A percentile compares a stretch with the other conserved stretches of the same genome.
Evolutionary conservation across 1,140 invertebrate species (phyloP).

Genomic region (Branchinecta lindahli): DNA sequence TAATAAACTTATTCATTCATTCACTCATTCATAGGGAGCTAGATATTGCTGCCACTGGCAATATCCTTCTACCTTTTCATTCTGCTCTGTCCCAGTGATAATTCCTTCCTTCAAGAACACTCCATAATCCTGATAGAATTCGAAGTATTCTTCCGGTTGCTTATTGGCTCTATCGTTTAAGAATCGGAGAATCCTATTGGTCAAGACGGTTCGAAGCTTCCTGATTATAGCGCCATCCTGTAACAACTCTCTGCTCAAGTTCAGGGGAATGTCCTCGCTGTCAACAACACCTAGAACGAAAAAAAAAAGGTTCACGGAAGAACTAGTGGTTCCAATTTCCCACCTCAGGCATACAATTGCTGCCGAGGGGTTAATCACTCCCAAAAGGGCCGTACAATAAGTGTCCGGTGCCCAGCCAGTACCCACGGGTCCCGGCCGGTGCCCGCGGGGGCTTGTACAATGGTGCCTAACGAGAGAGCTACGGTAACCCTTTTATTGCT

Average conservation of each 20-base stretch:
- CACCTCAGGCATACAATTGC: too few relatives aligned
- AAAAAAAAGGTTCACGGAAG: constrained; percentile 3
- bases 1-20: too few relatives aligned
- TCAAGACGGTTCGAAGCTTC: constrained; percentile 68
- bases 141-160: constrained; percentile 58
- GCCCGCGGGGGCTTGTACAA: too few relatives aligned
- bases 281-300: constrained; percentile 66
- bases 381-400: too few relatives aligned
- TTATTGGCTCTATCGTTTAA: constrained; percentile 70
- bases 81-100: constrained; percentile 56
- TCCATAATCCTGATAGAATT: constrained; percentile 82
- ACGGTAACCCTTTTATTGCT: too few relatives aligned
- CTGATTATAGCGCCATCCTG: constrained; percentile 86
- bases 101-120: constrained; percentile 92
- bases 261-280: constrained; percentile 94
- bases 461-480: too few relatives aligned
- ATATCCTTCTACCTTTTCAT: constrained; percentile 49
- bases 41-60: too few relatives aligned
- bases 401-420: too few relatives aligned
- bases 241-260: constrained; percentile 84
- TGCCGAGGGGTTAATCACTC: too few relatives aligned
- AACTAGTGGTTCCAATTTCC: too few relatives aligned
- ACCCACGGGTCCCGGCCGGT: too few relatives aligned
- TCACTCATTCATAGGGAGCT: too few relatives aligned
- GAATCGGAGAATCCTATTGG: constrained; percentile 67